Evolutionary conservation across 1,140 invertebrate genomes (phyloP).

Genomic region (Drosophila santomea): DNA sequence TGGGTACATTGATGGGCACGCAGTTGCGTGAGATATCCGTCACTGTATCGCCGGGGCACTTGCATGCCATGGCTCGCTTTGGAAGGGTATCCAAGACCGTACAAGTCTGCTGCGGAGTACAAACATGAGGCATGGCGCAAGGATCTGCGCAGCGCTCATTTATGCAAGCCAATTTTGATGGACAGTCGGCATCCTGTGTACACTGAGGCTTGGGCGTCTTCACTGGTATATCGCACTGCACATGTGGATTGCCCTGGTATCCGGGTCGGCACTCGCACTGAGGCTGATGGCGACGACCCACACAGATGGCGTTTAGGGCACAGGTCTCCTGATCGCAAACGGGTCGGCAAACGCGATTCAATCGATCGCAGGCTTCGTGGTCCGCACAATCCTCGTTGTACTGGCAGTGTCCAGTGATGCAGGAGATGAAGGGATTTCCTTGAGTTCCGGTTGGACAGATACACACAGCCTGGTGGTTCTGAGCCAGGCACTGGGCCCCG

Average conservation of each 20-base stretch:
- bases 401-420: slow-evolving; percentile 92
- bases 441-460: slow-evolving; percentile 93
- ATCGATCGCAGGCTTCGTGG: slow-evolving; percentile 93
- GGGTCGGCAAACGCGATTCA: slow-evolving; percentile 93
- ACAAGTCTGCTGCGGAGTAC: slow-evolving; percentile 91
- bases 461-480: slow-evolving; percentile 91
- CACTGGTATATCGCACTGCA: slow-evolving; percentile 87
- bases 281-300: slow-evolving; percentile 90
- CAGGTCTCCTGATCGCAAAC: slow-evolving; percentile 92
- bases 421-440: slow-evolving; percentile 92
- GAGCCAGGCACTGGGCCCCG: slow-evolving; percentile 91
- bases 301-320: slow-evolving; percentile 90
- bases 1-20: slow-evolving; percentile 85
- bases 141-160: slow-evolving; percentile 91
- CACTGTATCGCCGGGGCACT: slow-evolving; percentile 91
- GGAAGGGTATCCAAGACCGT: slow-evolving; percentile 91
- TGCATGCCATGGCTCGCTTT: slow-evolving; percentile 91
- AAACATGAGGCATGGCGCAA: slow-evolving; percentile 89
- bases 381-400: slow-evolving; percentile 96
- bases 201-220: slow-evolving; percentile 87
- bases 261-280: slow-evolving; percentile 91
- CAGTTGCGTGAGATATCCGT: slow-evolving; percentile 88
- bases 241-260: slow-evolving; percentile 91
- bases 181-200: slow-evolving; percentile 90
- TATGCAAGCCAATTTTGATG: slow-evolving; percentile 90